Conservation (phyloP, 2,797 vertebrate genomes). For the Myotis planiceps region DNA sequence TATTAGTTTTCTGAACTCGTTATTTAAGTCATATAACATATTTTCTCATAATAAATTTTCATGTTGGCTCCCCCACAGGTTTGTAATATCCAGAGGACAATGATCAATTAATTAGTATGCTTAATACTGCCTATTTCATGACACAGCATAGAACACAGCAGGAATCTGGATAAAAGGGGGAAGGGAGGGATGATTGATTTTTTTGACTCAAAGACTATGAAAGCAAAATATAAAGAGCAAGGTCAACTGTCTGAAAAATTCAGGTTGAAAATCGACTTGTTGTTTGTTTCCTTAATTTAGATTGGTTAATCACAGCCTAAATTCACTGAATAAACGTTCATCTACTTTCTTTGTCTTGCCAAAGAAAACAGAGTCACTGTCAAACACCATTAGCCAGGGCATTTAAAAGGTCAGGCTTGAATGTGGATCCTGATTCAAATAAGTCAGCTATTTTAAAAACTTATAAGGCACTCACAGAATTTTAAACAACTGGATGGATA, state of each 20-base stretch:
- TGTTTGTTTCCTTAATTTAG: slow-evolving; percentile 26
- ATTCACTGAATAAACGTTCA: slow-evolving; percentile 10
- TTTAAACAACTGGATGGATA: neutral
- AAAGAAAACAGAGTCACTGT: slow-evolving; percentile 17
- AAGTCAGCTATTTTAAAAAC: neutral
- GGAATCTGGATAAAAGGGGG: neutral
- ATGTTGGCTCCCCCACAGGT: neutral
- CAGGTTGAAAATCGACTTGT: neutral
- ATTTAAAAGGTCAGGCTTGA: slow-evolving; percentile 14
- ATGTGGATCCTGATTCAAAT: neutral
- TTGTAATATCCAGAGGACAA: slow-evolving; percentile 11
- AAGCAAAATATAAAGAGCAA: slow-evolving; percentile 27
- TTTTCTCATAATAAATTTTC: slow-evolving; percentile 33
- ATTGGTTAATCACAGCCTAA: slow-evolving; percentile 12
- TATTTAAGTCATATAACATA: neutral
- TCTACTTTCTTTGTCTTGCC: slow-evolving; percentile 21
- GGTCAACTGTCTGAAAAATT: slow-evolving; percentile 34
- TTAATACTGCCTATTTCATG: neutral
- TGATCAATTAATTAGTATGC: neutral
- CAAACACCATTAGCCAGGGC: neutral
- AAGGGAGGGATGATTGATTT: neutral
- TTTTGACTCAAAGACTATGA: slow-evolving; percentile 25
- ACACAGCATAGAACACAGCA: neutral
- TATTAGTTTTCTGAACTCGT: slow-evolving; percentile 14
- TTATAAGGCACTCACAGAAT: neutral